Percentiles rank a stretch among this genome's conserved stretches.
Evolutionary conservation across 2,888 invertebrate genomes (phyloP).

Genomic region (Microctonus hyperodae): DNA sequence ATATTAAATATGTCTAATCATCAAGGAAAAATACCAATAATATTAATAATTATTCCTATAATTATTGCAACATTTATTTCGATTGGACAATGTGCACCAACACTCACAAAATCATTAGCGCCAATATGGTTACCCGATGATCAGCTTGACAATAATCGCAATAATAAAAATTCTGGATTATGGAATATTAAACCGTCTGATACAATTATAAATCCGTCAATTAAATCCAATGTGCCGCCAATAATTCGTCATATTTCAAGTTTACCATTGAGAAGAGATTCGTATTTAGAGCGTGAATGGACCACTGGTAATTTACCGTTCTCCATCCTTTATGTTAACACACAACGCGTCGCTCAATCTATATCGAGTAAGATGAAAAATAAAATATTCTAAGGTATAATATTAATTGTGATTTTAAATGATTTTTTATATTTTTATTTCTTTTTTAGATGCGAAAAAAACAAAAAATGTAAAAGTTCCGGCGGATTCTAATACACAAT

Average conservation of each 20-base stretch:
- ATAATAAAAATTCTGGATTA: neutral
- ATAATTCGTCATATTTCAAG: conserved; percentile 32
- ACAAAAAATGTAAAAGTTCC: conserved; percentile 27
- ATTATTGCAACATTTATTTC: neutral
- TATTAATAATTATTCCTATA: neutral
- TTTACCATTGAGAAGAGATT: conserved; percentile 59
- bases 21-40: neutral
- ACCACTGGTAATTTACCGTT: conserved; percentile 67
- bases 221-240: conserved; percentile 31
- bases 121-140: conserved; percentile 43
- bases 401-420: neutral
- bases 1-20: neutral
- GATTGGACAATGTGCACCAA: neutral
- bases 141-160: conserved; percentile 29
- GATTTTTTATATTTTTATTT: conserved; percentile 3
- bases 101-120: conserved; percentile 27
- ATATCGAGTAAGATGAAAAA: conserved; percentile 30
- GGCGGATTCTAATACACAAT: conserved; percentile 8
- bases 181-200: neutral
- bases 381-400: no score
- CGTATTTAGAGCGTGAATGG: conserved; percentile 65
- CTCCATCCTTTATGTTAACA: conserved; percentile 64
- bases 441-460: conserved; percentile 29
- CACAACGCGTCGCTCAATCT: conserved; percentile 47
- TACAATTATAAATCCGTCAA: conserved; percentile 8